These are phyloP conservation scores for Toxotes chatareus DNA, from an alignment of 2,113 vertebrate genomes.

Conservation along the genomic window DNA sequence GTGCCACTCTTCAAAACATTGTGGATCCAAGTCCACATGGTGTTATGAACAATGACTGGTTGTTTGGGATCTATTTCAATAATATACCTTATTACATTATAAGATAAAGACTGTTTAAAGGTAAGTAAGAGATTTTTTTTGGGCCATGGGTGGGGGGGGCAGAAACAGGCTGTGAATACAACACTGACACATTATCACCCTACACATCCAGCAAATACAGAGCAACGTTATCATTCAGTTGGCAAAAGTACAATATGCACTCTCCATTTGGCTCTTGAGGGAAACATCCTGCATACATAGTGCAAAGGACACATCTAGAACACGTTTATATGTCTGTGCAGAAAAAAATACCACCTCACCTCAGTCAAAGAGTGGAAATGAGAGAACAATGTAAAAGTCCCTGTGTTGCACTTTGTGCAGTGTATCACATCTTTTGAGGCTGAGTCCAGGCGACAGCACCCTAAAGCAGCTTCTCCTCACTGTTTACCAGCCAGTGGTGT, in stretches of 20 bases:
- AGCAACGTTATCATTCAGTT: too few species aligned
- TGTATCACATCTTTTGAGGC: constrained; percentile 61
- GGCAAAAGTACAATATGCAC: not conserved
- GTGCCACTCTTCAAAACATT: not conserved
- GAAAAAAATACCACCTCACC: not conserved
- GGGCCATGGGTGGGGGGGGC: too few species aligned
- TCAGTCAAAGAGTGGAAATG: not conserved
- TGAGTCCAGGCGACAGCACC: constrained; percentile 68
- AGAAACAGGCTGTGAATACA: too few species aligned
- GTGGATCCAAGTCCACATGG: not conserved
- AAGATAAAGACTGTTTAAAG: not conserved
- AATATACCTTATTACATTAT: not conserved
- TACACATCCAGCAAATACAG: too few species aligned
- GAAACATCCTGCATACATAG: not conserved
- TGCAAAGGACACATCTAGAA: too few species aligned
- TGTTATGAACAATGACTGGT: too few species aligned
- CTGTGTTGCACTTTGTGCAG: constrained; percentile 23
- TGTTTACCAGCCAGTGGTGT: constrained; percentile 36
- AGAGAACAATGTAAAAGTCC: constrained; percentile 10
- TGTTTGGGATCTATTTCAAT: too few species aligned
- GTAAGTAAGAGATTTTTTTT: not conserved
- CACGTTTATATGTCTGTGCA: not conserved
- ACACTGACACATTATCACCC: too few species aligned
- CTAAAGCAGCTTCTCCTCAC: constrained; percentile 50
- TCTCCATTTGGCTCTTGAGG: not conserved